These are phyloP conservation scores for Dasyprocta punctata DNA, from an alignment of 2,113 vertebrate genomes.

Conservation along the genomic window DNA sequence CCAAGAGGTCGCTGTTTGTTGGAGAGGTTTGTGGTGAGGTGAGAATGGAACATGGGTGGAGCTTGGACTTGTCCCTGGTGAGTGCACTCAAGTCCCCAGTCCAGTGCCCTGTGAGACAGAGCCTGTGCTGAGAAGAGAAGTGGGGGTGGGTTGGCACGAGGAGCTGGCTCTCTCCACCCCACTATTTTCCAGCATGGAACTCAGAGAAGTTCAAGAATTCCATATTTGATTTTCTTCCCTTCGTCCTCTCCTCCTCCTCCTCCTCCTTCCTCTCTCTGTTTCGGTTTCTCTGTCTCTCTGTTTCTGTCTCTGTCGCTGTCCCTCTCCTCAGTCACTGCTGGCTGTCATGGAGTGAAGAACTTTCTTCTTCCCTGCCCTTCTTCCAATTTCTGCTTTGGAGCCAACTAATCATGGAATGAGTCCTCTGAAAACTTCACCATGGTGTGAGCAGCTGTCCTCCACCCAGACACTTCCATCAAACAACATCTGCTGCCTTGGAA, in stretches of 20 bases:
- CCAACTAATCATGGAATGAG: background rate
- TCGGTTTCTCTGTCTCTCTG: background rate
- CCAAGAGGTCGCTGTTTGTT: background rate
- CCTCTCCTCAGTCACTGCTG: background rate
- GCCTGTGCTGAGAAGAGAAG: background rate
- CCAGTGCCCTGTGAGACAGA: background rate
- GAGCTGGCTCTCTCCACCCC: background rate
- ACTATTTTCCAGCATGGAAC: background rate
- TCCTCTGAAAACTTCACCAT: background rate
- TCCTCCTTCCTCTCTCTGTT: too few relatives aligned
- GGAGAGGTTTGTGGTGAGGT: background rate
- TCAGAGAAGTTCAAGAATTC: conserved; percentile 12
- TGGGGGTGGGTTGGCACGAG: background rate
- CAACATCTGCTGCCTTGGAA: background rate
- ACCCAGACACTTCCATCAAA: background rate
- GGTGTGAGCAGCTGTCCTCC: background rate
- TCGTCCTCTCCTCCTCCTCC: too few relatives aligned
- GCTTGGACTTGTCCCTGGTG: background rate
- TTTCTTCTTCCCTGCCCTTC: background rate
- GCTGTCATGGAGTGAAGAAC: background rate
- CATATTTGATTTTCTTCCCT: background rate
- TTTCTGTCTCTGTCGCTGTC: background rate
- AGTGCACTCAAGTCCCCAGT: background rate
- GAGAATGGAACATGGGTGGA: background rate
- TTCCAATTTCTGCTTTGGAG: background rate